Evolutionary conservation across 2,113 vertebrate genomes (phyloP).

Genomic region (Candoia aspera): DNA sequence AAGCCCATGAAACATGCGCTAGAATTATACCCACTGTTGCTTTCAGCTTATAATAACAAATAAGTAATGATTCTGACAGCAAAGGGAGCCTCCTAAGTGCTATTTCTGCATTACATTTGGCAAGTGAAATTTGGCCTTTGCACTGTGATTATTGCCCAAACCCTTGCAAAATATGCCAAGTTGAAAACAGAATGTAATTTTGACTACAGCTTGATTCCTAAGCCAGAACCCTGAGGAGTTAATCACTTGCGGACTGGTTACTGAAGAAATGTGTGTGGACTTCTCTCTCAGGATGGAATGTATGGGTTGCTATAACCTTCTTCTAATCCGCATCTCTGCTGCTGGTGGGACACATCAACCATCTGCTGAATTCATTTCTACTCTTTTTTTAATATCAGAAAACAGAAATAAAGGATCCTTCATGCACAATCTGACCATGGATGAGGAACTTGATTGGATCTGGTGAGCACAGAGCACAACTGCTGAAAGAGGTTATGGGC

Average conservation of each 20-base stretch:
- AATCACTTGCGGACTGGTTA: background rate
- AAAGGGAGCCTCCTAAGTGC: constrained; percentile 21
- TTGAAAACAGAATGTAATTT: constrained; percentile 5
- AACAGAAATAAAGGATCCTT: background rate
- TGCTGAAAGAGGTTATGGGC: background rate
- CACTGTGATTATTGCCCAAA: background rate
- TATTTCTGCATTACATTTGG: constrained; percentile 23
- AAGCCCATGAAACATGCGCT: background rate
- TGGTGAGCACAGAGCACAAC: background rate
- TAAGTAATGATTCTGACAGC: constrained; percentile 11
- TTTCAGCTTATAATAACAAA: constrained; percentile 12
- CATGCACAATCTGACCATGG: background rate
- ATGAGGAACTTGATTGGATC: background rate
- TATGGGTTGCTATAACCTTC: background rate
- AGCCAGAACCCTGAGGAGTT: background rate
- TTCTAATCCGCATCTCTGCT: background rate
- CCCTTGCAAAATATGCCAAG: constrained; percentile 19
- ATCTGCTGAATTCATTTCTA: background rate
- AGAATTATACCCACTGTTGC: constrained; percentile 10
- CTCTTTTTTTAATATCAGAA: background rate
- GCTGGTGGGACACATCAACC: background rate
- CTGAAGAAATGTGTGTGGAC: background rate
- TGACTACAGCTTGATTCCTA: background rate
- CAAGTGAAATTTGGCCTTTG: constrained; percentile 18
- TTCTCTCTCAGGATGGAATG: background rate